These are phyloP conservation scores for Graphium colonna DNA, from an alignment of 2,888 invertebrate species.

Conservation along the genomic window DNA sequence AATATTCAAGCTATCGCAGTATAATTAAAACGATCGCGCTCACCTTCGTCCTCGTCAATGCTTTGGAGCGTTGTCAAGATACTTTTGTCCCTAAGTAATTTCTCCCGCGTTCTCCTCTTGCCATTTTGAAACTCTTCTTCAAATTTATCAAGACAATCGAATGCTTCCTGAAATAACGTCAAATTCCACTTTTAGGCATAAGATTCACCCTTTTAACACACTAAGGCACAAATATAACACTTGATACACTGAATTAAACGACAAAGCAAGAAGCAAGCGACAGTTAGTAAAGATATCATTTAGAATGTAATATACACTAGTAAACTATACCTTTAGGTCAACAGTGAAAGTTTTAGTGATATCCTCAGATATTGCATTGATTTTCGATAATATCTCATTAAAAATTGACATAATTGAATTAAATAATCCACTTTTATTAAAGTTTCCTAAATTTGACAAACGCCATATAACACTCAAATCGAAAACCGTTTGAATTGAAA, in stretches of 20 bases:
- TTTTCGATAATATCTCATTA: conserved; percentile 59
- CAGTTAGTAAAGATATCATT: conserved; percentile 12
- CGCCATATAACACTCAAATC: conserved; percentile 56
- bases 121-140: conserved; percentile 56
- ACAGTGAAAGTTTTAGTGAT: conserved; percentile 50
- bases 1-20: too few species aligned
- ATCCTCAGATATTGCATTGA: conserved; percentile 52
- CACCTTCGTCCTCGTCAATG: conserved; percentile 67
- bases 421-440: conserved; percentile 48
- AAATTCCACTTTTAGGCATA: conserved; percentile 3
- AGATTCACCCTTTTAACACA: not conserved
- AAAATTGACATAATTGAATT: conserved; percentile 66
- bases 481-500: conserved; percentile 78
- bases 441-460: conserved; percentile 53
- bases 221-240: conserved; percentile 15
- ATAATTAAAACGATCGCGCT: conserved; percentile 16
- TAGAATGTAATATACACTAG: conserved; percentile 18
- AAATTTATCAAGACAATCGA: conserved; percentile 55
- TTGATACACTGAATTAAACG: not conserved
- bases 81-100: conserved; percentile 50
- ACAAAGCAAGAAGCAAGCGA: conserved; percentile 4
- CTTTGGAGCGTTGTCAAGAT: conserved; percentile 54
- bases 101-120: conserved; percentile 47
- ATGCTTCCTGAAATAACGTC: conserved; percentile 49
- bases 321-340: conserved; percentile 56